A percentile compares a stretch with the other conserved stretches of the same genome.
Evolutionary conservation across 2,888 invertebrate genomes (phyloP).

Genomic region (Lithophane leautieri): DNA sequence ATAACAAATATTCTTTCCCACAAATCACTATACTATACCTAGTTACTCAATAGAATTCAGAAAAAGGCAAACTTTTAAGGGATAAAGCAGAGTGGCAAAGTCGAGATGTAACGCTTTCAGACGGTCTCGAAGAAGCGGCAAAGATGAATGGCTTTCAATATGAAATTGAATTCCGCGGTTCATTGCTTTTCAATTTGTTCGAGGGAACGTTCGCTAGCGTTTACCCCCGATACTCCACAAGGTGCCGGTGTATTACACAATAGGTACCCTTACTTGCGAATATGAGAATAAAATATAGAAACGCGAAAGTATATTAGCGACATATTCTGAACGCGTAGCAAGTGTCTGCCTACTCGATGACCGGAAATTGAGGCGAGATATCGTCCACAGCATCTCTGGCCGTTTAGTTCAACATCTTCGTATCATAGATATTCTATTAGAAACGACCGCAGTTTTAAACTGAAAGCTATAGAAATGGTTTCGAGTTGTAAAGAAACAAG

Average conservation of each 20-base stretch:
- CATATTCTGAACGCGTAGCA: constrained; percentile 58
- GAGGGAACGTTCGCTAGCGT: constrained; percentile 86
- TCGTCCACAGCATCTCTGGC: constrained; percentile 15
- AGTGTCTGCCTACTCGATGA: constrained; percentile 47
- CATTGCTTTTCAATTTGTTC: constrained; percentile 92
- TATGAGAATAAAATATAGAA: constrained; percentile 67
- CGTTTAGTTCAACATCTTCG: constrained; percentile 25
- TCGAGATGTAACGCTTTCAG: constrained; percentile 88
- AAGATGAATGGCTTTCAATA: constrained; percentile 92
- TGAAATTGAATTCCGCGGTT: constrained; percentile 93
- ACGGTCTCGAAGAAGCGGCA: constrained; percentile 87
- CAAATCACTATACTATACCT: constrained; percentile 60
- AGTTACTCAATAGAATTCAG: constrained; percentile 68
- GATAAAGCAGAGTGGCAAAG: constrained; percentile 85
- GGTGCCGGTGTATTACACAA: constrained; percentile 80
- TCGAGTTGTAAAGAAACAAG: constrained; percentile 50
- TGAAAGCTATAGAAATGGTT: constrained; percentile 39
- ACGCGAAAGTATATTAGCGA: constrained; percentile 48
- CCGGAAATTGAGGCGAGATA: constrained; percentile 39
- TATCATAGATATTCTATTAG: constrained; percentile 42
- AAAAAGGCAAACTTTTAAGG: constrained; percentile 84
- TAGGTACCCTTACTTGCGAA: constrained; percentile 71
- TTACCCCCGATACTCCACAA: constrained; percentile 82
- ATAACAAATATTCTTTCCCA: constrained; percentile 19
- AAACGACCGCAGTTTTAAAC: constrained; percentile 35